Evolutionary conservation across 2,113 vertebrate species (phyloP), one percentile per base, ranked within the genome.

Genomic region (Rhinopomastus cyanomelas): DNA sequence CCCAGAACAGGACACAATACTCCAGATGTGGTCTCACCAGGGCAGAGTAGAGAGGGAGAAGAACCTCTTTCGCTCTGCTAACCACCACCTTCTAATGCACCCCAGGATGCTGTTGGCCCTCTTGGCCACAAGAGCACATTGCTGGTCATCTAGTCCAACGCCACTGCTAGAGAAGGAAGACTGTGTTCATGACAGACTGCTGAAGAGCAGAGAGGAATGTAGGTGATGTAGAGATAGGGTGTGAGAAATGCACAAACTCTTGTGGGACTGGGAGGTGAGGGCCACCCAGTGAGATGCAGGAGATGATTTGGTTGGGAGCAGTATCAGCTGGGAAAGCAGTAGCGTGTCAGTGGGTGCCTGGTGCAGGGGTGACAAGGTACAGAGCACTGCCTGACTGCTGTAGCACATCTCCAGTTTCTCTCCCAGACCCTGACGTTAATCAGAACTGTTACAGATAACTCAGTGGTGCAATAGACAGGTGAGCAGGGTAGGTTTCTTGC

Each of bases 251-350:
- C 52, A n/a, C 4, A 5, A 32, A 26, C 29, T 76, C 86, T 73
- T 37, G 44, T 25, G 64, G 37, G 26, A 30, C 39, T 42, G 39
- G 11, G 39, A 42, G 34, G 19, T 22, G 14, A 11, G 49, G 39
- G 60, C 2, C 0, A 1, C n/a, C 18, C 0, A 1, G 4, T 0
- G 5, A 69, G 60, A 25, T 1, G 7, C 9, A 8, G 29, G 15
- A 23, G 16, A 9, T 48, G 22, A 16, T 64, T 92, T 52, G 37
- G 2, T 23, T 39, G 0, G 0, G 52, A 67, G 37, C 76, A 67
- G 56, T 60, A 61, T 39, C n/a, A 6, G 59, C 34, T 13, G 52
- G 42, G 52, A 55, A 14, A n/a, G 64, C 2, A 14, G 27, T 53
- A 30, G 3, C 52, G 51, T 18, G 60, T 3, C 0, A 32, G 21